A percentile compares a stretch with the other conserved stretches of the same genome.
Conservation (phyloP, 1,140 invertebrate genomes). For the Meloidogyne chitwoodi region DNA sequence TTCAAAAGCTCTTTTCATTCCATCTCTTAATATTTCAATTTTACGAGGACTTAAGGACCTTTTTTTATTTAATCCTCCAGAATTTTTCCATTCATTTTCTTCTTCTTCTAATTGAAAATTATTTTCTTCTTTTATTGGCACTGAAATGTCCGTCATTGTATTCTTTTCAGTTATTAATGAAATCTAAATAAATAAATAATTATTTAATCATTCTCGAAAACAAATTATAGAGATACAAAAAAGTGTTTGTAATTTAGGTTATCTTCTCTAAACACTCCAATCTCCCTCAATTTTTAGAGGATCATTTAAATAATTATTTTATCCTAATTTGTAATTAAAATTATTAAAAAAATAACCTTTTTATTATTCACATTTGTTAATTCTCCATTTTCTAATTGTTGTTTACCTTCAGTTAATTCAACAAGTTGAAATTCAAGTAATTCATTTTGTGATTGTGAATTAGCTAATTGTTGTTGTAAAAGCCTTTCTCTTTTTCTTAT, state of each 20-base stretch:
- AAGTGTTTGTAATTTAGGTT: too few relatives aligned
- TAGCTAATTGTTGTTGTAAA: slow-evolving; percentile 44
- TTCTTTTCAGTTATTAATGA: background rate
- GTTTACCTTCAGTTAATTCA: slow-evolving; percentile 35
- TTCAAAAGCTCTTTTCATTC: background rate
- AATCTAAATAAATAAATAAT: background rate
- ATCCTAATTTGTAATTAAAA: too few relatives aligned
- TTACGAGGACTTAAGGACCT: background rate
- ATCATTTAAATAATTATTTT: too few relatives aligned
- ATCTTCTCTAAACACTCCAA: too few relatives aligned
- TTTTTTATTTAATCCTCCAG: background rate
- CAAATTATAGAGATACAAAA: too few relatives aligned
- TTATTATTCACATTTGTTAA: background rate
- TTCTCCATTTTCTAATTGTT: slow-evolving; percentile 3
- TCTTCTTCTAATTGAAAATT: background rate
- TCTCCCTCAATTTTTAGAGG: too few relatives aligned
- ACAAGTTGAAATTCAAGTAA: slow-evolving; percentile 55
- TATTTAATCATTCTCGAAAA: too few relatives aligned
- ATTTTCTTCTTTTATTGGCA: background rate
- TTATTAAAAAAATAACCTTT: too few relatives aligned
- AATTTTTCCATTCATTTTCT: background rate
- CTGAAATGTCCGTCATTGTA: slow-evolving; percentile 3
- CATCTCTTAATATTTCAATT: background rate
- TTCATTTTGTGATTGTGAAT: slow-evolving; percentile 45
- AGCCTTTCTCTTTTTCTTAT: slow-evolving; percentile 16